Evolutionary conservation across 2,888 invertebrate species (phyloP).

Genomic region (Habroteleia sp.): DNA sequence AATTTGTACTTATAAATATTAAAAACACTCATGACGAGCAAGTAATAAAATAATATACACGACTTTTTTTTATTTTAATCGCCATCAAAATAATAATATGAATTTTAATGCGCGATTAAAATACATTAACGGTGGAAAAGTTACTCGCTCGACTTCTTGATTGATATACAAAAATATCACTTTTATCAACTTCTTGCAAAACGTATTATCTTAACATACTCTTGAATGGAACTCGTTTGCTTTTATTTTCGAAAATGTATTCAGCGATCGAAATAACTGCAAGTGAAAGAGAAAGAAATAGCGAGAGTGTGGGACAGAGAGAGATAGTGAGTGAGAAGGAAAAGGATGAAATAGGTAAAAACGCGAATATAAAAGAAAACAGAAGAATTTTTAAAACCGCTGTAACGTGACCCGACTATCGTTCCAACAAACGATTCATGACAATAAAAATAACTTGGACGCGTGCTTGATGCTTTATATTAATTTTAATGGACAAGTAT

Average conservation of each 20-base stretch:
- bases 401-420: too few species aligned
- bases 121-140: conserved; percentile 18
- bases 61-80: too few species aligned
- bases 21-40: conserved; percentile 4
- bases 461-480: too few species aligned
- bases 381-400: too few species aligned
- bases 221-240: conserved; percentile 23
- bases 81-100: conserved; percentile 27
- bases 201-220: conserved; percentile 23
- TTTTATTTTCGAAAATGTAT: conserved; percentile 11
- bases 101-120: conserved; percentile 41
- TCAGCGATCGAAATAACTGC: conserved; percentile 10
- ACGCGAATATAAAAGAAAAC: too few species aligned
- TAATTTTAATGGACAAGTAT: too few species aligned
- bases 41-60: conserved; percentile 4
- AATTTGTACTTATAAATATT: conserved; percentile 22
- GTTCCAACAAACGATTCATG: too few species aligned
- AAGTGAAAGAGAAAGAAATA: too few species aligned
- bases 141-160: conserved; percentile 9
- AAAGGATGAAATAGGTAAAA: too few species aligned
- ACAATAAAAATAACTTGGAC: too few species aligned
- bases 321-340: too few species aligned
- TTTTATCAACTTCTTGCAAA: conserved; percentile 37
- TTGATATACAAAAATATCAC: conserved; percentile 24
- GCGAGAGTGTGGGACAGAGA: too few species aligned